A percentile compares a stretch with the other conserved stretches of the same genome.
Evolutionary conservation across 2,797 vertebrate species (phyloP).

Genomic region (Ataeniobius toweri): DNA sequence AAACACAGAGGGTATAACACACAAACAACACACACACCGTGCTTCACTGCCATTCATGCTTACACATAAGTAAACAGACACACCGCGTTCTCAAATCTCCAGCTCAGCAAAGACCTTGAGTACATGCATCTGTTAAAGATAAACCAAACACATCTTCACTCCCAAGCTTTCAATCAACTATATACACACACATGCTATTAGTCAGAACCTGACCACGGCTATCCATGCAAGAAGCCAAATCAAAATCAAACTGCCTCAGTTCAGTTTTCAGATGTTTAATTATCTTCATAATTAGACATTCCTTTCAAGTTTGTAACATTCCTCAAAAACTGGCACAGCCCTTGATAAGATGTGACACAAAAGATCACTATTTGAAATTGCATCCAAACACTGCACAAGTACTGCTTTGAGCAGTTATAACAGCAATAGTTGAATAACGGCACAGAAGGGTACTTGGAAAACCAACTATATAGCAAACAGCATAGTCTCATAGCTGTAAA

Average conservation of each 20-base stretch:
- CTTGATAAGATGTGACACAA: conserved; percentile 15
- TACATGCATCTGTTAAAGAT: conserved; percentile 32
- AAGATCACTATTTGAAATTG: not conserved
- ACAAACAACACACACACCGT: conserved; percentile 30
- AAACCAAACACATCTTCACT: conserved; percentile 30
- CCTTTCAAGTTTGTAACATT: not conserved
- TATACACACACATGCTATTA: conserved; percentile 1
- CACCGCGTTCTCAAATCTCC: conserved; percentile 17
- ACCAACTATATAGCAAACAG: not conserved
- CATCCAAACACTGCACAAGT: not conserved
- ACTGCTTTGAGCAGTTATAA: not conserved
- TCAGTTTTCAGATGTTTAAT: conserved; percentile 52
- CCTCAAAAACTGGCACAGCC: conserved; percentile 3
- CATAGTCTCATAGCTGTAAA: not conserved
- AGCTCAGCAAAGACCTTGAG: conserved; percentile 15
- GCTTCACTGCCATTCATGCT: conserved; percentile 5
- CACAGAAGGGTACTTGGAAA: not conserved
- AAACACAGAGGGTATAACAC: conserved; percentile 1
- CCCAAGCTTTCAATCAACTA: conserved; percentile 17
- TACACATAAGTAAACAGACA: conserved; percentile 19
- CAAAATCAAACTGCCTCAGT: conserved; percentile 15
- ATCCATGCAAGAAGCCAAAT: conserved; percentile 37
- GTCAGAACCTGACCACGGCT: not conserved
- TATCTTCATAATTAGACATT: conserved; percentile 4
- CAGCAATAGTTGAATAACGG: not conserved